phyloP scores from a whole-genome alignment of 2,113 vertebrate species.

The Etheostoma spectabile region DNA sequence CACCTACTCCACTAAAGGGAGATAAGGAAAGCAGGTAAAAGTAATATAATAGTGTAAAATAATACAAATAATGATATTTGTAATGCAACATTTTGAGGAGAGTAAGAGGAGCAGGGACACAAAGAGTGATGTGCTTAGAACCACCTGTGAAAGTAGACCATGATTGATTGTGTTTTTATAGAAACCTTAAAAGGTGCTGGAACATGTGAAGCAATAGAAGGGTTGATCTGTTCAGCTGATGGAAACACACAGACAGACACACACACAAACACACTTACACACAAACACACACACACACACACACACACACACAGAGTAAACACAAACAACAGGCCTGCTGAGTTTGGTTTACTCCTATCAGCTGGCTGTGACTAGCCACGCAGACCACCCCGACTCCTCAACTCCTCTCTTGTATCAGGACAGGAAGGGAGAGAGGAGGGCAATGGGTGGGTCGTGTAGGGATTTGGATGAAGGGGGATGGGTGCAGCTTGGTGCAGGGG shows the following conservation, averaged over 20 bases:
- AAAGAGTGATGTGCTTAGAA: constrained; percentile 50
- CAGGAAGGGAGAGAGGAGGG: constrained; percentile 31
- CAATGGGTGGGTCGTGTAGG: neutral
- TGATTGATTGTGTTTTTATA: constrained; percentile 76
- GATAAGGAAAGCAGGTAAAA: constrained; percentile 15
- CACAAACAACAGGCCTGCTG: constrained; percentile 83
- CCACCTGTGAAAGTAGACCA: constrained; percentile 86
- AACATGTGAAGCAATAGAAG: constrained; percentile 70
- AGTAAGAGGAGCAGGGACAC: constrained; percentile 71
- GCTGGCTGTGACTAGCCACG: constrained; percentile 67
- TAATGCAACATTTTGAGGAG: neutral
- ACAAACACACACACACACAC: constrained; percentile 57
- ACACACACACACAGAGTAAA: constrained; percentile 69
- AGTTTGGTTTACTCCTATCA: constrained; percentile 79
- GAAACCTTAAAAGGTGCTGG: constrained; percentile 62
- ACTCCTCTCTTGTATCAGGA: constrained; percentile 54
- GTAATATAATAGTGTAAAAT: neutral
- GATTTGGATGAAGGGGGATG: constrained; percentile 40
- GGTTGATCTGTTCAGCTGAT: constrained; percentile 49
- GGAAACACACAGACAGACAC: constrained; percentile 23
- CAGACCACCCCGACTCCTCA: constrained; percentile 76
- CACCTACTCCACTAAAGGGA: constrained; percentile 71
- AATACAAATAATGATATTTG: neutral
- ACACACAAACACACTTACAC: constrained; percentile 51
- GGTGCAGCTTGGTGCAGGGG: constrained; percentile 42